These are phyloP conservation scores for Euclidia mi DNA, from an alignment of 2,888 invertebrate genomes.

Conservation along the genomic window DNA sequence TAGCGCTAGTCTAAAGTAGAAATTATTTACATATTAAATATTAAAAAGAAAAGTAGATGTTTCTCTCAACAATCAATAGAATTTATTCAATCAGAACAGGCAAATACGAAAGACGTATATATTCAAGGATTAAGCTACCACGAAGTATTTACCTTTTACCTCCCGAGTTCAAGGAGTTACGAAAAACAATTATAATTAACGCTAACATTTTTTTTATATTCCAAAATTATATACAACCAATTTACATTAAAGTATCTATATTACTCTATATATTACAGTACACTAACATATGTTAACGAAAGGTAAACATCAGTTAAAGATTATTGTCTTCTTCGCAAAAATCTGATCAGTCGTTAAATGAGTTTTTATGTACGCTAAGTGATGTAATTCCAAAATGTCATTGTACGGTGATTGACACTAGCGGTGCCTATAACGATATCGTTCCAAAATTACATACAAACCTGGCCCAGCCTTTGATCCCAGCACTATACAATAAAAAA, in stretches of 20 bases:
- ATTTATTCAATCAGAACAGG: conserved; percentile 43
- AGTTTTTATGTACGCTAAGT: conserved; percentile 40
- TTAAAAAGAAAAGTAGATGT: conserved; percentile 52
- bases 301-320: conserved; percentile 49
- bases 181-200: conserved; percentile 46
- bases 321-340: conserved; percentile 50
- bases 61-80: conserved; percentile 57
- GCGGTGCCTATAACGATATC: neutral
- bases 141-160: conserved; percentile 34
- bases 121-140: conserved; percentile 27
- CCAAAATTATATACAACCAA: conserved; percentile 87
- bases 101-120: conserved; percentile 42
- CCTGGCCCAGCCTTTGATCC: neutral
- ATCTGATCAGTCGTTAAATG: conserved; percentile 54
- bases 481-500: neutral
- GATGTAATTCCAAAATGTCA: conserved; percentile 15
- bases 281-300: conserved; percentile 50
- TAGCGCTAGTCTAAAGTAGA: conserved; percentile 71
- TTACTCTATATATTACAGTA: conserved; percentile 64
- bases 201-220: conserved; percentile 65
- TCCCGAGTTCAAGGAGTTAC: conserved; percentile 50
- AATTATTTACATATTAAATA: conserved; percentile 72
- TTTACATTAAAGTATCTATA: conserved; percentile 77
- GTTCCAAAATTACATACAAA: conserved; percentile 2
- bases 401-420: conserved; percentile 8